Conservation (phyloP, 1,140 invertebrate genomes). For the Caenorhabditis remanei region DNA sequence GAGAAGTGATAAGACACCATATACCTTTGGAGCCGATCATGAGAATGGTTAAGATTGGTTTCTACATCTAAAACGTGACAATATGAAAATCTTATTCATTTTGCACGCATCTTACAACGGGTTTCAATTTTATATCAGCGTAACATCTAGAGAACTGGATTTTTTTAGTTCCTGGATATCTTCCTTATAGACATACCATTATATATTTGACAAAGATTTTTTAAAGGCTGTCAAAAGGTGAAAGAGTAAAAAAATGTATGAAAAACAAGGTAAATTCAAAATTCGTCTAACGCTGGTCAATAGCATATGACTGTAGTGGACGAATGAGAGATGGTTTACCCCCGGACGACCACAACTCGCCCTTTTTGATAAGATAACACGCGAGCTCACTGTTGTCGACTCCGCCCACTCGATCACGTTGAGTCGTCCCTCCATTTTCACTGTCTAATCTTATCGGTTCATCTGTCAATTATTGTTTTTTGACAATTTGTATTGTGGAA, state of each 20-base stretch:
- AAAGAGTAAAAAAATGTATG: neutral
- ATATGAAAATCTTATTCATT: neutral
- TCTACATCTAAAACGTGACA: neutral
- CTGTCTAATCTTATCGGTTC: neutral
- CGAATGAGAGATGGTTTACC: neutral
- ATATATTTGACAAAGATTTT: neutral
- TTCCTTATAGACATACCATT: neutral
- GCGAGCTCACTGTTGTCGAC: conserved; percentile 29
- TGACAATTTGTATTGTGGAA: neutral
- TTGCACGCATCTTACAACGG: neutral
- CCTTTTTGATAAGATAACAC: conserved; percentile 19
- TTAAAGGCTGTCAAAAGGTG: neutral
- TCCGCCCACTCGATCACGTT: conserved; percentile 2
- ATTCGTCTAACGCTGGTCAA: neutral
- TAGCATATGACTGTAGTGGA: conserved; percentile 24
- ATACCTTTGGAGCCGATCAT: neutral
- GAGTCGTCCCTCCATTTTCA: neutral
- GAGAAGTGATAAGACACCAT: neutral
- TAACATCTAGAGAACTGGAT: neutral
- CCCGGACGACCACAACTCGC: conserved; percentile 16
- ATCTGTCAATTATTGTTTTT: neutral
- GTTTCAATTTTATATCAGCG: conserved; percentile 9
- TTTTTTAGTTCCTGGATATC: conserved; percentile 19
- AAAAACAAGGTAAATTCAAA: neutral
- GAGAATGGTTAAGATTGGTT: neutral